Conservation (phyloP, 2,113 vertebrate genomes). For the Poeciliopsis prolifica region DNA sequence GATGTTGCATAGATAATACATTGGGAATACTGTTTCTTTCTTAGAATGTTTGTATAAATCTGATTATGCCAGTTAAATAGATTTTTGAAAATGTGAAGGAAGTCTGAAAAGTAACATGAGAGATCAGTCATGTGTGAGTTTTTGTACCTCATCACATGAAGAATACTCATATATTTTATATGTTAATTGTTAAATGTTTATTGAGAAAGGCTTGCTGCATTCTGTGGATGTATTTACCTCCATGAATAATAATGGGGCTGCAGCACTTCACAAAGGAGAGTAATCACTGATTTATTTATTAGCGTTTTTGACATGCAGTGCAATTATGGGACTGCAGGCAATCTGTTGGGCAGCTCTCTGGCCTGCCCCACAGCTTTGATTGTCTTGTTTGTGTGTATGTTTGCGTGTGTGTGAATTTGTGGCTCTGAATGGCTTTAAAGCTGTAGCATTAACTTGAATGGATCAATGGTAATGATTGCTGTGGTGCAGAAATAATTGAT, state of each 20-base stretch:
- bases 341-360: slow-evolving; percentile 42
- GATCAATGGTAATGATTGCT: slow-evolving; percentile 68
- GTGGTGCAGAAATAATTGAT: slow-evolving; percentile 23
- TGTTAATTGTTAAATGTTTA: slow-evolving; percentile 26
- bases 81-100: background rate
- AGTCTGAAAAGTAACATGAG: background rate
- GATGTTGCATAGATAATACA: slow-evolving; percentile 38
- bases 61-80: slow-evolving; percentile 5
- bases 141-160: slow-evolving; percentile 14
- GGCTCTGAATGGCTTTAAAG: slow-evolving; percentile 22
- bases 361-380: slow-evolving; percentile 24
- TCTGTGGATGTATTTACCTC: slow-evolving; percentile 68
- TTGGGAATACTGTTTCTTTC: slow-evolving; percentile 35
- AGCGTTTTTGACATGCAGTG: slow-evolving; percentile 67
- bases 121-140: background rate
- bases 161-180: slow-evolving; percentile 17
- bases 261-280: slow-evolving; percentile 66
- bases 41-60: slow-evolving; percentile 31
- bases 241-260: slow-evolving; percentile 72
- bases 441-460: slow-evolving; percentile 50
- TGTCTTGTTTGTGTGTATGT: background rate
- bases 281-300: slow-evolving; percentile 76
- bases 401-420: slow-evolving; percentile 5
- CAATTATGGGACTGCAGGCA: slow-evolving; percentile 52
- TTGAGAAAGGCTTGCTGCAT: slow-evolving; percentile 49